These are phyloP conservation scores for Pseudonaja textilis DNA, from an alignment of 2,113 vertebrate species.

Conservation along the genomic window DNA sequence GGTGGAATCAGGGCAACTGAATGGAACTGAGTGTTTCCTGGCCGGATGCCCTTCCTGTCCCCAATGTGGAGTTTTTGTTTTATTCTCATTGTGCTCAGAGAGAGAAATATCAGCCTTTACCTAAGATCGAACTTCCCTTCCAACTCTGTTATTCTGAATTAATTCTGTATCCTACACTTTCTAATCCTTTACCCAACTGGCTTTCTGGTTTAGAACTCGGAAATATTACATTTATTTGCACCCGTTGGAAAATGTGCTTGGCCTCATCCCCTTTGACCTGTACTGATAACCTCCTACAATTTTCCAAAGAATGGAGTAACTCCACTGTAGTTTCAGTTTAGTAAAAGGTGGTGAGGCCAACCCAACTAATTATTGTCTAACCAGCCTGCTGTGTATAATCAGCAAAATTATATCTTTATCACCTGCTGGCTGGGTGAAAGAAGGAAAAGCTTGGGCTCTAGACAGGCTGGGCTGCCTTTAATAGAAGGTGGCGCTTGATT, in stretches of 20 bases:
- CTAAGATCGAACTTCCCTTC: no score
- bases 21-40: no score
- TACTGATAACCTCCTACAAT: not conserved
- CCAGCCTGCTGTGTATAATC: not conserved
- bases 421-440: not conserved
- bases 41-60: no score
- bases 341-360: not conserved
- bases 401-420: not conserved
- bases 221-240: not conserved
- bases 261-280: not conserved
- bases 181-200: not conserved
- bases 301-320: not conserved
- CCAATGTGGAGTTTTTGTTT: no score
- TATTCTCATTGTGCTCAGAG: no score
- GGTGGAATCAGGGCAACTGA: no score
- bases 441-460: fast-evolving
- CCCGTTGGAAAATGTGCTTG: not conserved
- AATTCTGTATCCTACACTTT: not conserved
- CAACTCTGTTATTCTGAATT: no score
- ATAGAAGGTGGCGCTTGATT: not conserved
- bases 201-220: not conserved
- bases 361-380: not conserved
- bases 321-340: not conserved
- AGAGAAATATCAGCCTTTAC: no score
- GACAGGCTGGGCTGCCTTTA: not conserved